phyloP scores from a whole-genome alignment of 2,113 vertebrate genomes.

The Catharus minimus region DNA sequence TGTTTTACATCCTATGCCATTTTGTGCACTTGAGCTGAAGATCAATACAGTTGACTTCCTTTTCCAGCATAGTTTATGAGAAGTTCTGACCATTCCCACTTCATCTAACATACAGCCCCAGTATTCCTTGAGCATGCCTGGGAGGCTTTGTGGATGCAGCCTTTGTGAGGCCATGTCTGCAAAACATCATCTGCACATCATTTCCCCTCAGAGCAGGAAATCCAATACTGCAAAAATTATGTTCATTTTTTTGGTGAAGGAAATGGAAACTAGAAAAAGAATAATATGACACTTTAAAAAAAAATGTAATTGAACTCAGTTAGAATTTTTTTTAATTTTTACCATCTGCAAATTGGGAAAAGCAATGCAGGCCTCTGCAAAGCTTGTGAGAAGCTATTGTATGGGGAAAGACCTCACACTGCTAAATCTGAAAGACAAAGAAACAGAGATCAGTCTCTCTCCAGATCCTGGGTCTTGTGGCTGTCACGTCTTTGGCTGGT shows the following conservation, averaged over 20 bases:
- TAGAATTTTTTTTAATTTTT: not conserved
- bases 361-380: not conserved
- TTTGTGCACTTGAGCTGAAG: not conserved
- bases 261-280: not conserved
- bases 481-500: not conserved
- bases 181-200: not conserved
- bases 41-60: not conserved
- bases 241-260: not conserved
- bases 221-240: not conserved
- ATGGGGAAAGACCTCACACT: not conserved
- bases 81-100: not conserved
- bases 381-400: not conserved
- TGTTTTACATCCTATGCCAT: not conserved
- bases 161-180: not conserved
- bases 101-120: fast-evolving
- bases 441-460: not conserved
- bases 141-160: not conserved
- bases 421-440: not conserved
- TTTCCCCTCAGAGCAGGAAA: not conserved
- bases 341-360: not conserved
- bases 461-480: not conserved
- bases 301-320: not conserved
- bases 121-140: fast-evolving
- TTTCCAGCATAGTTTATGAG: not conserved
- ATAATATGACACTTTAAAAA: no score